A percentile compares a stretch with the other conserved stretches of the same genome.
Evolutionary conservation across 2,113 vertebrate genomes (phyloP).

Genomic region (Ursus arctos): DNA sequence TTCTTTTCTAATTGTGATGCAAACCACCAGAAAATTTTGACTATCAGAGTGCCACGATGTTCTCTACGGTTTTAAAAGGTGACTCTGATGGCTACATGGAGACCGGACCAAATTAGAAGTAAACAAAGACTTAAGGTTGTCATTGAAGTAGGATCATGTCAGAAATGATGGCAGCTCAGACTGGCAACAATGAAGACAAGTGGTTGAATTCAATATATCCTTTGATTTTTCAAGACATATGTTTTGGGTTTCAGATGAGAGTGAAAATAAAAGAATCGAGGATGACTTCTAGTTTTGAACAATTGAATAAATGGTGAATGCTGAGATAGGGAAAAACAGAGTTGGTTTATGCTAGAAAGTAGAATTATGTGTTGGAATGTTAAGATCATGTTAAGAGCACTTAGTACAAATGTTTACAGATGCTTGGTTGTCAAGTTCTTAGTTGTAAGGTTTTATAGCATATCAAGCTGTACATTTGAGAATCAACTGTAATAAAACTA

Average conservation of each 20-base stretch:
- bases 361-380: neutral
- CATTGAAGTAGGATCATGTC: neutral
- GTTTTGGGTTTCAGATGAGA: neutral
- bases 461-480: neutral
- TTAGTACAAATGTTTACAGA: neutral
- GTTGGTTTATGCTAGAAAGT: neutral
- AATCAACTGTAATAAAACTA: neutral
- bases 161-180: neutral
- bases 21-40: neutral
- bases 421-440: slow-evolving; percentile 2
- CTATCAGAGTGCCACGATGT: neutral
- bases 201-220: neutral
- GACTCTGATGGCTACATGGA: neutral
- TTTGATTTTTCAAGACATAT: neutral
- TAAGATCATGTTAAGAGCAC: neutral
- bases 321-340: neutral
- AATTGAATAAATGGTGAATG: neutral
- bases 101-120: neutral
- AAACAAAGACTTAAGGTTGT: neutral
- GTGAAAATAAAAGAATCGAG: neutral
- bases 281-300: neutral
- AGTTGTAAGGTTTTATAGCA: neutral
- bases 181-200: neutral
- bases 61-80: neutral
- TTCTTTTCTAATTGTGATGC: neutral